Evolutionary conservation across 2,888 invertebrate species (phyloP), one percentile per base, ranked within the genome.

Genomic region (Limnephilus auricula): DNA sequence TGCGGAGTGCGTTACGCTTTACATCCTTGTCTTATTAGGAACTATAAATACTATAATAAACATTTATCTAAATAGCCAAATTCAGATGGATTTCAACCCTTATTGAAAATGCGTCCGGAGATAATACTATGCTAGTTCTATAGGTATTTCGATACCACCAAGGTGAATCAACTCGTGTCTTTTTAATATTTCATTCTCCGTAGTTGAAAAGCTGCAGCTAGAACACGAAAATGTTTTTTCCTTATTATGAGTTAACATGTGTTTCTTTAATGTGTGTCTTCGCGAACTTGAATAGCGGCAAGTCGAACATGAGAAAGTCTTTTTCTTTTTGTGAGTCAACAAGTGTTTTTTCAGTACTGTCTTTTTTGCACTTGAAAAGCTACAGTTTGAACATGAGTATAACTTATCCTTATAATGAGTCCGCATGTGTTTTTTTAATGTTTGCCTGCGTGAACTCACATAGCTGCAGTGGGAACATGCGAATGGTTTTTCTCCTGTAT

Each of bases 381-480:
- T 65, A 9, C 65, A 65, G 65, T n/a, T 65, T 65, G 25, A 65
- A 65, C 65, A 65, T 6, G 65, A n/a, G 65, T 65, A 65, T 25
- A 25, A 9, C 65, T 65, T 65, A 6, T 25, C 65, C 9, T 65
- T 65, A 10, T 65, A 65, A 25, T 65, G 65, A 25, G 65, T 65
- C 9, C 18, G 25, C 25, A n/a, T 25, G n/a, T 65, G 65, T 50
- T 45, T 50, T 37, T 65, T 45, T 31, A 87, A 13, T 65, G 87
- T 87, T 50, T 31, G 65, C 18, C 15, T 87, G 65, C 50, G 30
- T 31, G 65, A 40, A 50, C 87, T 40, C 0, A 50, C n/a, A 30
- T 87, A 80, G 80, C 80, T 80, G 80, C 80, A 80, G 13, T 80
- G 80, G 13, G 80, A 37, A 50, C 87, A 87, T 31, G 45, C 31